These are phyloP conservation scores for Accipiter cooperii DNA, from an alignment of 2,113 vertebrate genomes.

Conservation along the genomic window DNA sequence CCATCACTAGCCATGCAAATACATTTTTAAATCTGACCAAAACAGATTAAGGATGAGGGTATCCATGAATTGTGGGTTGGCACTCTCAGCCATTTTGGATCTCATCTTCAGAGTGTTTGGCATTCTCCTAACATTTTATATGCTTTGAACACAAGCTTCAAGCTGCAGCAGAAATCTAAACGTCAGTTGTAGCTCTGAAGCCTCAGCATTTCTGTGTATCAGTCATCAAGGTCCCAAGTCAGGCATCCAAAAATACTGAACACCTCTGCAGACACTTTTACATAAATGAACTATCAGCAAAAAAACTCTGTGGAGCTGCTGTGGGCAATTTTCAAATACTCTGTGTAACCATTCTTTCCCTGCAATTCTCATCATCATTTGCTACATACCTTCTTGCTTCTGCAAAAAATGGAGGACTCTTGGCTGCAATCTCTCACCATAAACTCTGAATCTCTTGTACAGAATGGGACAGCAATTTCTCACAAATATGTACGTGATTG, in stretches of 20 bases:
- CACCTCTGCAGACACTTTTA: constrained; percentile 28
- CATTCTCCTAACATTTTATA: background rate
- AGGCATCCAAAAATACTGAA: constrained; percentile 38
- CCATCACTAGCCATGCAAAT: background rate
- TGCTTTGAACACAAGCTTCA: background rate
- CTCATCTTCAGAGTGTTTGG: background rate
- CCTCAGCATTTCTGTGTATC: constrained; percentile 1
- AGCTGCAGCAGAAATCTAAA: constrained; percentile 3
- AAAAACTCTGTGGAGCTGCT: background rate
- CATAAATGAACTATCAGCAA: constrained; percentile 40
- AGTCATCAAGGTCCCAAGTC: constrained; percentile 25
- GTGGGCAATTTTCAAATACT: background rate
- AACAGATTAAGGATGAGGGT: background rate
- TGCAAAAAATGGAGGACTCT: background rate
- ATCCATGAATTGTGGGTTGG: background rate
- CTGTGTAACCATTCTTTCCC: background rate
- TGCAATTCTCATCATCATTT: constrained; percentile 15
- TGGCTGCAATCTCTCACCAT: background rate
- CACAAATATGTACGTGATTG: background rate
- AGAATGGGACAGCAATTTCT: background rate
- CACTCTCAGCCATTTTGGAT: background rate
- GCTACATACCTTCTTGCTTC: background rate
- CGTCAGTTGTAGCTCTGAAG: background rate
- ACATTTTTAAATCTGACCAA: background rate
- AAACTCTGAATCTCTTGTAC: background rate